Evolutionary conservation across 2,797 vertebrate genomes (phyloP), one percentile per base, ranked within the genome.

Genomic region (Chelmon rostratus): DNA sequence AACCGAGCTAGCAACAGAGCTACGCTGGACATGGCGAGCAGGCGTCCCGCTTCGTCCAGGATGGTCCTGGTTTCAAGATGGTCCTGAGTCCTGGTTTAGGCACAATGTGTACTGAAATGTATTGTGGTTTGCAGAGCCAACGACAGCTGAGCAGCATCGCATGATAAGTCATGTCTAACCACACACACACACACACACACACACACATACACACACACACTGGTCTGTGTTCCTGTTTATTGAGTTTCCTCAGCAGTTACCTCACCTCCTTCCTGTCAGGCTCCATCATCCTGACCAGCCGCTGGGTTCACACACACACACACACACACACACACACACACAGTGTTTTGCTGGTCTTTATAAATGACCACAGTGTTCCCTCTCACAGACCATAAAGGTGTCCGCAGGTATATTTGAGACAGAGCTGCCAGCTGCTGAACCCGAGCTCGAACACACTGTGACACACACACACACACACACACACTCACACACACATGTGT

Each of bases 261-360:
- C 77, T 87, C 81, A 79, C 81, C 68, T 87, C 86, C 86, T 90
- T 91, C 90, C 90, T 85, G 84, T 89, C 82, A 82, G 75, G 13
- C 56, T 81, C 79, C 75, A 86, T 85, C 90, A 13, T 93, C 91
- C 93, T 89, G 90, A 57, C 15, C 64, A 50, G 73, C 23, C 16
- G 1, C 73, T 83, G 68, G 37, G 35, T 81, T 77, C 68, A 69
- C 50, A 44, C 69, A 46, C 35, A 66, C 50, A 63, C 67, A 58
- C 40, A 78, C 37, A 73, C 68, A 42, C 54, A 47, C 56, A 57
- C 57, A 64, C 59, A 53, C 58, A 64, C 42, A 56, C 62, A 58
- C 46, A 3, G 6, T 19, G 21, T 25, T 12, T 7, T 71, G 58
- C 73, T 78, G 73, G 87, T 66, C 50, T 74, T 23, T 61, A 58